Evolutionary conservation across 2,113 vertebrate genomes (phyloP).

Genomic region (Dipodomys spectabilis): DNA sequence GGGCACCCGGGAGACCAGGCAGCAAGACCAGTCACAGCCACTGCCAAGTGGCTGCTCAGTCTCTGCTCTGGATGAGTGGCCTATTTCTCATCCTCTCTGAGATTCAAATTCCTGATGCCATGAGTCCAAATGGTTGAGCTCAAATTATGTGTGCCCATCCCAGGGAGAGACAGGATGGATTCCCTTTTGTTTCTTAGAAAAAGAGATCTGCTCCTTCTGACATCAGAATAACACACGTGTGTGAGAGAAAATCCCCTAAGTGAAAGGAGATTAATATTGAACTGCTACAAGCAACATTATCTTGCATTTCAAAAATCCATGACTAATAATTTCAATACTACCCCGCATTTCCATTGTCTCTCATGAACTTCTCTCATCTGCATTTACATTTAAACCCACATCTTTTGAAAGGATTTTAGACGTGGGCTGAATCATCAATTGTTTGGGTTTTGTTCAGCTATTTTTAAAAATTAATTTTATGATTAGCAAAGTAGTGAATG

Average conservation of each 20-base stretch:
- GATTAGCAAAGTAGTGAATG: background rate
- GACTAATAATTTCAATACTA: background rate
- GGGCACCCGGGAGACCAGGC: background rate
- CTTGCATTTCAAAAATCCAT: background rate
- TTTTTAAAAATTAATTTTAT: conserved; percentile 33
- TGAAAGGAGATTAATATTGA: background rate
- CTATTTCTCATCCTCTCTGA: background rate
- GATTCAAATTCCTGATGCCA: background rate
- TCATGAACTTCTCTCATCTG: background rate
- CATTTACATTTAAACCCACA: conserved; percentile 4
- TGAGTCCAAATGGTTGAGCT: background rate
- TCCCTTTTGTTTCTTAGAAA: conserved; percentile 20
- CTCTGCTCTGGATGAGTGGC: no score
- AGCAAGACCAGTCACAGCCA: background rate
- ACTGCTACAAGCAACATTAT: conserved; percentile 2
- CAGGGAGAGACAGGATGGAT: background rate
- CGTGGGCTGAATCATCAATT: background rate
- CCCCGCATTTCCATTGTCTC: background rate
- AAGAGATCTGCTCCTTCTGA: background rate
- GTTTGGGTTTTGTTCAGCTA: background rate
- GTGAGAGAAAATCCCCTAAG: background rate
- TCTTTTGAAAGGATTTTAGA: conserved; percentile 37
- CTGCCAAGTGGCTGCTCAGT: background rate
- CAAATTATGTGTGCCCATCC: background rate
- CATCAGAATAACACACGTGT: background rate